Evolutionary conservation across 2,113 vertebrate species (phyloP), one percentile per base, ranked within the genome.

Genomic region (Spilogale gracilis): DNA sequence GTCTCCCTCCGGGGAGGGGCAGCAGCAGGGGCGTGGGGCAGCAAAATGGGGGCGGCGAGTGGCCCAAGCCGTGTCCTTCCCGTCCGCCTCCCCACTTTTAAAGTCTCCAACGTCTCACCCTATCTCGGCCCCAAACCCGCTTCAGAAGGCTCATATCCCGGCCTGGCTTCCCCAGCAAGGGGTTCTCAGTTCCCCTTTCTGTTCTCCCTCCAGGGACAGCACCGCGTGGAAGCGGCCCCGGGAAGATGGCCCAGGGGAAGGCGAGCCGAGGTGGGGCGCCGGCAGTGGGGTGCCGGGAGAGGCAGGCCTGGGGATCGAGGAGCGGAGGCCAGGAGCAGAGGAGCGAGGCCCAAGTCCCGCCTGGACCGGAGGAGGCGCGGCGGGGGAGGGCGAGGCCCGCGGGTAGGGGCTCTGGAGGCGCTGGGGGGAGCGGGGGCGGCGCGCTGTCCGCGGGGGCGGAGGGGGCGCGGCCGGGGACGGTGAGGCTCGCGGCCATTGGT

Each of bases 401-500:
- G 45, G 52, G 86, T 20, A 23, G 27, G 45, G 13, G 30, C 32
- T 45, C 16, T 9, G 32, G 18, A 25, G 6, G 5, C 9, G 11
- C 14, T 0, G 52, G 9, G n/a, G 52, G 27, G 30, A 43, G 60
- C 16, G 58, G 48, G 45, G 8, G 58, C 52, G 7, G 91, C 14
- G n/a, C 45, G 2, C 20, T 25, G 56, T 7, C 20, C 16, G 58
- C 8, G 4, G n/a, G 16, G 60, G 20, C 38, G 14, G 4, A 23
- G 25, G 56, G 80, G 94, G 43, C 14, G 88, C 11, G 71, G 54
- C 52, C 82, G 1, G 38, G 74, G n/a, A 25, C 58, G 61, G 63
- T 30, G n/a, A 7, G 87, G 94, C 89, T 32, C 48, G 9, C 92
- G 0, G 87, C 93, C 30, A 96, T 96, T 95, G 97, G 98, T 54